Evolutionary conservation across 2,113 vertebrate genomes (phyloP).

Genomic region (Phycodurus eques): DNA sequence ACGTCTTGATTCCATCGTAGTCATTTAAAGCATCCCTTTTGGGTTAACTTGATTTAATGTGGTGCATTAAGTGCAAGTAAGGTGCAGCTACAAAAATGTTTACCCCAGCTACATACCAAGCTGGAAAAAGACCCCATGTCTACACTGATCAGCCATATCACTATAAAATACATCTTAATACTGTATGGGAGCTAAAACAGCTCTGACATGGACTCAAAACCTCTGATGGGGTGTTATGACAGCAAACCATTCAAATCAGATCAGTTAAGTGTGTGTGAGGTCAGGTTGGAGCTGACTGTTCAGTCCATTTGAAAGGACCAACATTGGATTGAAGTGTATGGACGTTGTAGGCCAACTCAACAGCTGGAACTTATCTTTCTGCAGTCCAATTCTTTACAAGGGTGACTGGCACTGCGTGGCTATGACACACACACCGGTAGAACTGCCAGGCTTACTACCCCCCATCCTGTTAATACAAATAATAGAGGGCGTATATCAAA

Average conservation of each 20-base stretch:
- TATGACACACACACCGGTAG: neutral
- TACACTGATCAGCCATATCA: constrained; percentile 5
- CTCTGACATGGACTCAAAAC: neutral
- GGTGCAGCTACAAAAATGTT: constrained; percentile 38
- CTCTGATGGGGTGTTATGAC: neutral
- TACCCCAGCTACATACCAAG: neutral
- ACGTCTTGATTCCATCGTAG: constrained; percentile 13
- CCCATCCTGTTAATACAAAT: neutral
- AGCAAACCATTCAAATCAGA: neutral
- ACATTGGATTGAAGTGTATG: neutral
- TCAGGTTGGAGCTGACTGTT: too few relatives aligned
- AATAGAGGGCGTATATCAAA: neutral
- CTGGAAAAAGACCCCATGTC: neutral
- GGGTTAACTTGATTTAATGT: constrained; percentile 14
- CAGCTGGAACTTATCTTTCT: neutral
- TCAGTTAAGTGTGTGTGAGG: neutral
- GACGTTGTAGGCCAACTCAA: neutral
- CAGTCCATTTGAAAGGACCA: neutral
- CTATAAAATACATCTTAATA: neutral
- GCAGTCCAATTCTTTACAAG: neutral
- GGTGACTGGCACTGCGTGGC: neutral
- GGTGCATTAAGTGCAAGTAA: constrained; percentile 25
- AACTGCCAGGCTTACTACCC: neutral
- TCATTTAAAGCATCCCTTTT: neutral
- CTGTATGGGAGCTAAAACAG: neutral